Conservation (phyloP, 2,888 invertebrate genomes). For the Eilema griseolum region DNA sequence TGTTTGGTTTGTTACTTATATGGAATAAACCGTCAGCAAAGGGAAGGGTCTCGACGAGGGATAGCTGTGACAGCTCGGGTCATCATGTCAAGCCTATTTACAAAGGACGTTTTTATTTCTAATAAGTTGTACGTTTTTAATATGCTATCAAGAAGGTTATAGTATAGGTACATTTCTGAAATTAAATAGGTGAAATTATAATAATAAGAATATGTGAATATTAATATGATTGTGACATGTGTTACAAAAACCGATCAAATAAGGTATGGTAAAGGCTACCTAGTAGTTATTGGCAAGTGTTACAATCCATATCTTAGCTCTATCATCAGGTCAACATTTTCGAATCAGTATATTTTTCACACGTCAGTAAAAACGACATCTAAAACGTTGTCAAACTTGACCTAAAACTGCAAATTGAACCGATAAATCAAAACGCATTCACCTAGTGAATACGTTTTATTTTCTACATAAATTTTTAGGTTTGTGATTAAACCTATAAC, state of each 20-base stretch:
- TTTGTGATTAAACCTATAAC: slow-evolving; percentile 42
- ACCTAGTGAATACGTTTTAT: slow-evolving; percentile 3
- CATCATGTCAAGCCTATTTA: slow-evolving; percentile 49
- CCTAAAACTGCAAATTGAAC: slow-evolving; percentile 13
- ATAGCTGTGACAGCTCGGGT: slow-evolving; percentile 55
- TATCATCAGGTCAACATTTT: no score
- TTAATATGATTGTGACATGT: no score
- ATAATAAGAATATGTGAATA: no score
- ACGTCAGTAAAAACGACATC: no score
- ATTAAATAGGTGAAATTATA: background rate
- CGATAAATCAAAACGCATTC: slow-evolving; percentile 13
- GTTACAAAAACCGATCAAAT: no score
- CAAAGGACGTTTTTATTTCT: slow-evolving; percentile 35
- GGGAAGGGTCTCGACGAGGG: slow-evolving; percentile 52
- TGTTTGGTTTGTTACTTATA: slow-evolving; percentile 47
- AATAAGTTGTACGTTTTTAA: slow-evolving; percentile 25
- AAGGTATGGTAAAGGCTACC: no score
- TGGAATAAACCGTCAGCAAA: slow-evolving; percentile 51
- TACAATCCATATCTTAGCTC: background rate
- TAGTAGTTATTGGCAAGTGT: background rate
- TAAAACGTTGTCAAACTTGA: background rate
- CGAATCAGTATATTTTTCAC: no score
- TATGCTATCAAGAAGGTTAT: background rate
- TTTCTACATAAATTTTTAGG: slow-evolving; percentile 19
- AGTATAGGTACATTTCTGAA: background rate